phyloP scores from a whole-genome alignment of 1,140 invertebrate genomes.

The Aphaenogaster ashmeadi region DNA sequence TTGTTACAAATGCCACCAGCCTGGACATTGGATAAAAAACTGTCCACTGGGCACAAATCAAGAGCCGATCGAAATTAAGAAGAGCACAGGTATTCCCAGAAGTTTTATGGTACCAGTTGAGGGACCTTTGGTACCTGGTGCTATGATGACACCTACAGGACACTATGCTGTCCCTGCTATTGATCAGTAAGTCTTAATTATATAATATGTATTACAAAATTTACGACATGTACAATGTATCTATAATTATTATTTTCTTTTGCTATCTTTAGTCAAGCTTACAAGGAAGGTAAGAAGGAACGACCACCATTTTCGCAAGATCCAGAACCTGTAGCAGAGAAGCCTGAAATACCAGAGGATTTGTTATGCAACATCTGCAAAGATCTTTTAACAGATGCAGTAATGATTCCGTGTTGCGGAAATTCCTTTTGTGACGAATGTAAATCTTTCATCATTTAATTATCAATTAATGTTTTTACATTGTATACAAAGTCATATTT shows the following conservation, averaged over 20 bases:
- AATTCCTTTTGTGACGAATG: conserved; percentile 99
- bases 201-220: conserved; percentile 10
- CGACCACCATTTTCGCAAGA: conserved; percentile 89
- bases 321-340: conserved; percentile 88
- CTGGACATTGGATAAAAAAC: conserved; percentile 98
- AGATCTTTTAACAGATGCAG: conserved; percentile 97
- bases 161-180: conserved; percentile 96
- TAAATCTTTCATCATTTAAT: conserved; percentile 85
- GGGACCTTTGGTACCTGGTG: conserved; percentile 95
- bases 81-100: conserved; percentile 98
- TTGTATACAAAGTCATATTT: conserved; percentile 13
- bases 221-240: conserved; percentile 10
- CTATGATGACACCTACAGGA: conserved; percentile 97
- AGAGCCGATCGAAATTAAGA: conserved; percentile 94
- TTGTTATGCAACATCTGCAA: conserved; percentile 96
- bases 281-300: conserved; percentile 92
- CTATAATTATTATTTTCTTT: conserved; percentile 17
- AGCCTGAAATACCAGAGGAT: conserved; percentile 95
- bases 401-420: conserved; percentile 98
- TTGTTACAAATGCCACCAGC: conserved; percentile 97
- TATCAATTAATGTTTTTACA: conserved; percentile 9
- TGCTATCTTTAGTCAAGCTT: conserved; percentile 90
- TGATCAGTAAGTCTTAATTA: conserved; percentile 92
- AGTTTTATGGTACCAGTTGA: conserved; percentile 98
- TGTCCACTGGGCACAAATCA: conserved; percentile 91